These are phyloP conservation scores for Endotricha flammealis DNA, from an alignment of 2,888 invertebrate genomes.

Conservation along the genomic window DNA sequence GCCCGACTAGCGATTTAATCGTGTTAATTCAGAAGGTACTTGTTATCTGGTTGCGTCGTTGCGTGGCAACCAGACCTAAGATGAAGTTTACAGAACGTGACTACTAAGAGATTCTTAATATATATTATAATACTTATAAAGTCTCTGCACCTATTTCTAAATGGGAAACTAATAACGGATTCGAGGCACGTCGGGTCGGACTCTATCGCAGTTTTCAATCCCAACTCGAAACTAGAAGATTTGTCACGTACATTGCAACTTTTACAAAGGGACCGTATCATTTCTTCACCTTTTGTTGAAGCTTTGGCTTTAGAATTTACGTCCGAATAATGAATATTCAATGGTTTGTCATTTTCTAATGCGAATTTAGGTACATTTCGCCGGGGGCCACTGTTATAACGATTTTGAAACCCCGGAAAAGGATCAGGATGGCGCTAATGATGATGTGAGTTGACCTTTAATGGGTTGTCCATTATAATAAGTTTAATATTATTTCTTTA, in stretches of 20 bases:
- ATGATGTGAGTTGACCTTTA: background rate
- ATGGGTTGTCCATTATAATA: background rate
- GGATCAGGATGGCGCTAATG: background rate
- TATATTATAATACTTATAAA: slow-evolving; percentile 53
- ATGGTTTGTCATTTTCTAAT: slow-evolving; percentile 4
- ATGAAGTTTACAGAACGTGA: slow-evolving; percentile 43
- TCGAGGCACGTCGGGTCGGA: slow-evolving; percentile 61
- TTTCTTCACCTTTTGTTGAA: slow-evolving; percentile 62
- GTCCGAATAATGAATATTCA: slow-evolving; percentile 21
- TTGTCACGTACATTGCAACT: slow-evolving; percentile 75
- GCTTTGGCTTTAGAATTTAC: slow-evolving; percentile 37
- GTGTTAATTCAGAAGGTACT: slow-evolving; percentile 32
- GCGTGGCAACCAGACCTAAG: slow-evolving; percentile 31
- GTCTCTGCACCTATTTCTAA: slow-evolving; percentile 57
- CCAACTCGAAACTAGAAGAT: slow-evolving; percentile 70
- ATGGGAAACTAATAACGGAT: slow-evolving; percentile 57
- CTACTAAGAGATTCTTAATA: slow-evolving; percentile 44
- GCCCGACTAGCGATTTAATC: slow-evolving; percentile 32
- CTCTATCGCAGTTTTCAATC: slow-evolving; percentile 77
- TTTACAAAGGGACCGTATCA: slow-evolving; percentile 66
- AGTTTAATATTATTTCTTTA: too few relatives aligned
- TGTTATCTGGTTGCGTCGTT: slow-evolving; percentile 34
- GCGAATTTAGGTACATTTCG: slow-evolving; percentile 5
- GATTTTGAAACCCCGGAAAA: slow-evolving; percentile 1
- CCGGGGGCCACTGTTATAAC: slow-evolving; percentile 1